A percentile compares a stretch with the other conserved stretches of the same genome.
Evolutionary conservation across 2,888 invertebrate species (phyloP).

Genomic region (Platycheirus albimanus): DNA sequence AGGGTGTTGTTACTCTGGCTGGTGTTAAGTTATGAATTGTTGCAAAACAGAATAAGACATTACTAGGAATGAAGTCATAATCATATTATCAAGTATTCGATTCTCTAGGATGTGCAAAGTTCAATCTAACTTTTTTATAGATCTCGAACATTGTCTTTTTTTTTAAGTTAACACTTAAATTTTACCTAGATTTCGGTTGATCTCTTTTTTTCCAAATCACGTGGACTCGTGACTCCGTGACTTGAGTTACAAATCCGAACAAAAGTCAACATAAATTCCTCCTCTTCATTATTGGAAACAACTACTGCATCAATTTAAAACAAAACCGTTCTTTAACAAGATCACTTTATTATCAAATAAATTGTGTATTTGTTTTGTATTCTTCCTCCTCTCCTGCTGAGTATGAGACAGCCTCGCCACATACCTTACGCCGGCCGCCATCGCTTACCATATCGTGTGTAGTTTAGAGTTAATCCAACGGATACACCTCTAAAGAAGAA

Average conservation of each 20-base stretch:
- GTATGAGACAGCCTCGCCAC: conserved; percentile 9
- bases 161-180: too few species aligned
- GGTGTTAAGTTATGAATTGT: too few species aligned
- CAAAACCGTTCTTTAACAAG: conserved; percentile 32
- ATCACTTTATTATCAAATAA: conserved; percentile 38
- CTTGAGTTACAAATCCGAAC: conserved; percentile 1
- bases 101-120: too few species aligned
- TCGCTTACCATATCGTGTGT: too few species aligned
- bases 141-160: too few species aligned
- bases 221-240: conserved; percentile 24
- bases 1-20: too few species aligned
- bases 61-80: too few species aligned
- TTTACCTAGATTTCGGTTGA: too few species aligned
- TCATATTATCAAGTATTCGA: too few species aligned
- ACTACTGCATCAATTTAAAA: conserved; percentile 5
- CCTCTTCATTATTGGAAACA: conserved; percentile 2
- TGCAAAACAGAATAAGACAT: too few species aligned
- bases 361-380: background rate
- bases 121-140: too few species aligned
- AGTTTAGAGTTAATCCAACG: conserved; percentile 55
- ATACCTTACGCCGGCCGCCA: too few species aligned
- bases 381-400: background rate
- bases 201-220: background rate
- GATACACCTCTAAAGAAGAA: conserved; percentile 44
- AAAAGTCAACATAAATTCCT: background rate